Evolutionary conservation across 2,797 vertebrate genomes (phyloP).

Genomic region (Margarornis squamiger): DNA sequence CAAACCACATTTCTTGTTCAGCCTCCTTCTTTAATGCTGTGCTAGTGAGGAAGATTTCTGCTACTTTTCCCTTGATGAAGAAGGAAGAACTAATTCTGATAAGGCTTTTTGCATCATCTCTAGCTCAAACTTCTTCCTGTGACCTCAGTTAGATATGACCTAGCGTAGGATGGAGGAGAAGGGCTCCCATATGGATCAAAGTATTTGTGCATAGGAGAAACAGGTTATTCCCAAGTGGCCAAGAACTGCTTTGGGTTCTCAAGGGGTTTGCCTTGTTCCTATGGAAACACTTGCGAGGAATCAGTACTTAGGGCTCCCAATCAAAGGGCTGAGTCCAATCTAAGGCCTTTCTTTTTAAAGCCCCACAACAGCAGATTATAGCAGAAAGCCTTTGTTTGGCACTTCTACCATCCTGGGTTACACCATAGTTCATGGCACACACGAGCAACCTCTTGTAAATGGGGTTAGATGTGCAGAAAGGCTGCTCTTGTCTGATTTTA

Average conservation of each 20-base stretch:
- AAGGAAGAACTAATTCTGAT: neutral
- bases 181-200: neutral
- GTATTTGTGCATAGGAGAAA: neutral
- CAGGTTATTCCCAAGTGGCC: neutral
- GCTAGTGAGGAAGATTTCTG: neutral
- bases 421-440: fast-evolving
- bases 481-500: neutral
- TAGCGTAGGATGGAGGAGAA: neutral
- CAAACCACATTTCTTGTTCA: neutral
- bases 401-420: neutral
- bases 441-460: neutral
- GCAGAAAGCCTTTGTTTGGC: neutral
- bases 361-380: neutral
- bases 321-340: neutral
- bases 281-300: neutral
- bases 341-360: neutral
- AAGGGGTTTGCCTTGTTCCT: neutral
- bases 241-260: neutral
- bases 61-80: neutral
- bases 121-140: neutral
- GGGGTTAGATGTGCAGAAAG: neutral
- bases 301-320: neutral
- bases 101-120: neutral
- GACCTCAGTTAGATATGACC: neutral
- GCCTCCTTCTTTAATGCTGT: neutral